Percentiles rank a stretch among this genome's conserved stretches.
phyloP scores from a whole-genome alignment of 1,140 invertebrate species.

The Pseudomyrmex flavicornis region DNA sequence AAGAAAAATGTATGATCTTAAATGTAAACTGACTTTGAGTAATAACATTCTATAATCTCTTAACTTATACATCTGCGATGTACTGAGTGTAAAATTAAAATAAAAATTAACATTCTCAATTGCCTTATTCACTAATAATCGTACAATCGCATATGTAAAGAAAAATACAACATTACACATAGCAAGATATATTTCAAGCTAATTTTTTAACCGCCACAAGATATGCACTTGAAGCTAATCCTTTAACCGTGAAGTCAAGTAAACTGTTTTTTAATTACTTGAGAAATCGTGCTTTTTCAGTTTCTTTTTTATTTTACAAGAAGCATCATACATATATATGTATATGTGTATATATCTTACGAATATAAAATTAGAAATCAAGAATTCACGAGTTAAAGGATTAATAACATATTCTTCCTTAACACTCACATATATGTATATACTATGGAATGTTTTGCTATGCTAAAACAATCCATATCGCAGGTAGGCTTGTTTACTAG shows the following conservation, averaged over 20 bases:
- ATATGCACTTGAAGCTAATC: conserved; percentile 4
- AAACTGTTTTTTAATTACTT: not conserved
- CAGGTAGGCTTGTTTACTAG: conserved; percentile 43
- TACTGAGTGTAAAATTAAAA: conserved; percentile 10
- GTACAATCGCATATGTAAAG: conserved; percentile 1
- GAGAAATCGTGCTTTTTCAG: not conserved
- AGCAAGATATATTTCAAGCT: conserved; percentile 3
- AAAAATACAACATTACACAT: conserved; percentile 3
- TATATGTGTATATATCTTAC: not conserved
- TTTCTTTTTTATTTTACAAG: not conserved
- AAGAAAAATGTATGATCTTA: conserved; percentile 8
- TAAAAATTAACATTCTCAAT: conserved; percentile 7
- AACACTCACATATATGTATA: conserved; percentile 4
- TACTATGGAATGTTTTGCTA: conserved; percentile 24
- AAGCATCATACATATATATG: not conserved
- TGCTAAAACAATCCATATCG: conserved; percentile 39
- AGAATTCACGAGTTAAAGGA: conserved; percentile 23
- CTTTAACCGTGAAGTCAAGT: conserved; percentile 6
- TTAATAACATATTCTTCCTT: conserved; percentile 9
- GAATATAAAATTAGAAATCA: conserved; percentile 2
- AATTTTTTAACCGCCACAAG: not conserved
- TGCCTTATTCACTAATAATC: conserved; percentile 16
- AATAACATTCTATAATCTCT: no score
- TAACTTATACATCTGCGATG: not conserved
- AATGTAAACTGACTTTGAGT: not conserved